These are phyloP conservation scores for Glandiceps talaboti DNA, from an alignment of 53 echinoderm and acorn worm genomes.

Conservation along the genomic window DNA sequence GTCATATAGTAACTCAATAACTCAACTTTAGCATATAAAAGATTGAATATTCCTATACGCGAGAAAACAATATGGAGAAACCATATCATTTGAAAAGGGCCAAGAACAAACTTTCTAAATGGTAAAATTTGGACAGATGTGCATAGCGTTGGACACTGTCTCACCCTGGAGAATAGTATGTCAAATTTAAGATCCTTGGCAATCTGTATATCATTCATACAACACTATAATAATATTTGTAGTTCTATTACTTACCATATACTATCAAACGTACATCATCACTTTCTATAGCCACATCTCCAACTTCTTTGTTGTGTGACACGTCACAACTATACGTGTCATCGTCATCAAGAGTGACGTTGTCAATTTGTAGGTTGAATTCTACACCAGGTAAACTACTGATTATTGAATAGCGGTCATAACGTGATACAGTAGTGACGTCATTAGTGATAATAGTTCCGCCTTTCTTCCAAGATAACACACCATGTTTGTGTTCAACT, in stretches of 20 bases:
- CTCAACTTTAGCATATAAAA: no score
- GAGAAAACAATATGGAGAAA: no score
- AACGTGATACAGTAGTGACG: constrained; percentile 9
- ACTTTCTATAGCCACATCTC: neutral
- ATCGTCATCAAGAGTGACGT: constrained; percentile 32
- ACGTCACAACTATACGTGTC: constrained; percentile 67
- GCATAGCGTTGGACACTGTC: no score
- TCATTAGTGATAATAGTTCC: constrained; percentile 49
- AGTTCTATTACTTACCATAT: neutral
- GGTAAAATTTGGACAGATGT: no score
- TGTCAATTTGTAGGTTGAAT: constrained; percentile 43
- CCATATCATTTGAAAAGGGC: no score
- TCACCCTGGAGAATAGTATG: no score
- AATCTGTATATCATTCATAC: no score
- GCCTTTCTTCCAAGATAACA: constrained; percentile 53
- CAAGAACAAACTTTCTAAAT: no score
- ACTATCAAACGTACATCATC: neutral
- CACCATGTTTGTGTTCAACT: constrained; percentile 46
- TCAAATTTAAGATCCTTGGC: no score
- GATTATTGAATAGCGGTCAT: constrained; percentile 36
- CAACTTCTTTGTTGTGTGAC: constrained; percentile 8
- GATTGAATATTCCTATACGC: no score
- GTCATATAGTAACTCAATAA: no score
- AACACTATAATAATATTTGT: no score
- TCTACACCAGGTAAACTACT: constrained; percentile 33